phyloP scores from a whole-genome alignment of 2,113 vertebrate species.

The Brachypteracias leptosomus region DNA sequence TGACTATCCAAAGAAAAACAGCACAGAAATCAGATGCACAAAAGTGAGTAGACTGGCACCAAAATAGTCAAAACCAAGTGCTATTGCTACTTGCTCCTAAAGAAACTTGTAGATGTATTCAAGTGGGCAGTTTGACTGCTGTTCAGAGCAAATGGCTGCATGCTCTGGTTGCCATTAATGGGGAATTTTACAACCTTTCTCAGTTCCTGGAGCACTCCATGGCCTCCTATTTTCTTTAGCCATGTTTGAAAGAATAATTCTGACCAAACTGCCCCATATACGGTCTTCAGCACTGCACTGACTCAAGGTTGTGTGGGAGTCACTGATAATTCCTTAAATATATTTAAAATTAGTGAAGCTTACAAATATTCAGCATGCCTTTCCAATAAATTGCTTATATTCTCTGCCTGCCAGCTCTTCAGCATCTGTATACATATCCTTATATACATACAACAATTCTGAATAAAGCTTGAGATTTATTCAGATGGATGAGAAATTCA shows the following conservation, averaged over 20 bases:
- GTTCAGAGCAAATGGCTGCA: background rate
- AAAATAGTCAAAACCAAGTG: background rate
- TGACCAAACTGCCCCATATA: background rate
- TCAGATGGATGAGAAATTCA: background rate
- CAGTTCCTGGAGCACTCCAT: background rate
- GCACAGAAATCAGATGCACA: background rate
- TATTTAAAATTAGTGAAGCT: background rate
- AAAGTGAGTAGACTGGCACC: background rate
- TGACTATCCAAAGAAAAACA: background rate
- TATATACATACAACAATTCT: background rate
- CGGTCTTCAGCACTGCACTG: background rate
- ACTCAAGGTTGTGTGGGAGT: background rate
- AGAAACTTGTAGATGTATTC: background rate
- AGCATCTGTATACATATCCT: background rate
- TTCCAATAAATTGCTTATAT: background rate
- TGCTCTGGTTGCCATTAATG: background rate
- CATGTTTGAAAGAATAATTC: background rate
- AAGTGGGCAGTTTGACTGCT: background rate
- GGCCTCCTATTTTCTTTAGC: background rate
- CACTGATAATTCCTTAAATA: background rate
- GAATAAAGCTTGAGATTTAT: background rate
- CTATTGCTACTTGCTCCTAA: background rate
- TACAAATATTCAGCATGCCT: accelerated
- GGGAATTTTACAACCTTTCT: background rate
- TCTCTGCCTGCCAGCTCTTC: background rate